phyloP scores from a whole-genome alignment of 1,140 invertebrate genomes.

The Alviniconcha marisindica region DNA sequence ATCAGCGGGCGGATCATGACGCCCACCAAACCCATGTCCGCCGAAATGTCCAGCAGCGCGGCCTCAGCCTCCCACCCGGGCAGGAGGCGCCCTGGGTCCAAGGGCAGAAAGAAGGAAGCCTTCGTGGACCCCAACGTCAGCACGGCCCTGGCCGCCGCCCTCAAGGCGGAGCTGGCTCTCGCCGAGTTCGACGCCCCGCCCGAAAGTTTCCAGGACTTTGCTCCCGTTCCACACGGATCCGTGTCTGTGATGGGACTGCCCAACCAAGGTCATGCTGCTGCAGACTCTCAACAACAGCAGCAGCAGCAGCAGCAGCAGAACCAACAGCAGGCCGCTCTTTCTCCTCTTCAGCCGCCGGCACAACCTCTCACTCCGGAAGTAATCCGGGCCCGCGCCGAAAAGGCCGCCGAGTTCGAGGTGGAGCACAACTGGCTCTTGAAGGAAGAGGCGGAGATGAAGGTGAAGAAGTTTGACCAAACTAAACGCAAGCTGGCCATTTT shows the following conservation, averaged over 20 bases:
- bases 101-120: constrained; percentile 19
- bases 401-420: constrained; percentile 57
- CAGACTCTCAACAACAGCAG: neutral
- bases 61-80: neutral
- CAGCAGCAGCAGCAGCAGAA: neutral
- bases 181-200: constrained; percentile 26
- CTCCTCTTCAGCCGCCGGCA: neutral
- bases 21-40: constrained; percentile 27
- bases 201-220: constrained; percentile 2
- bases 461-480: constrained; percentile 49
- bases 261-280: neutral
- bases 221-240: too few relatives aligned
- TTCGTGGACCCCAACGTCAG: constrained; percentile 19
- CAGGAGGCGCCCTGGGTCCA: neutral
- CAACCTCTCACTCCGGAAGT: constrained; percentile 16
- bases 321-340: neutral
- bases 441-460: constrained; percentile 50
- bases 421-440: constrained; percentile 64
- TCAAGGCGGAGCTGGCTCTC: constrained; percentile 21
- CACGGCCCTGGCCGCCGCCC: constrained; percentile 18
- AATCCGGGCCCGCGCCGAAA: constrained; percentile 30
- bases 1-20: constrained; percentile 21
- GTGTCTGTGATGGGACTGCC: too few relatives aligned
- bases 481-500: constrained; percentile 56
- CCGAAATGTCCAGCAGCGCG: neutral